Percentiles rank a stretch among this genome's conserved stretches.
Evolutionary conservation across 2,113 vertebrate genomes (phyloP).

Genomic region (Rafetus swinhoei): DNA sequence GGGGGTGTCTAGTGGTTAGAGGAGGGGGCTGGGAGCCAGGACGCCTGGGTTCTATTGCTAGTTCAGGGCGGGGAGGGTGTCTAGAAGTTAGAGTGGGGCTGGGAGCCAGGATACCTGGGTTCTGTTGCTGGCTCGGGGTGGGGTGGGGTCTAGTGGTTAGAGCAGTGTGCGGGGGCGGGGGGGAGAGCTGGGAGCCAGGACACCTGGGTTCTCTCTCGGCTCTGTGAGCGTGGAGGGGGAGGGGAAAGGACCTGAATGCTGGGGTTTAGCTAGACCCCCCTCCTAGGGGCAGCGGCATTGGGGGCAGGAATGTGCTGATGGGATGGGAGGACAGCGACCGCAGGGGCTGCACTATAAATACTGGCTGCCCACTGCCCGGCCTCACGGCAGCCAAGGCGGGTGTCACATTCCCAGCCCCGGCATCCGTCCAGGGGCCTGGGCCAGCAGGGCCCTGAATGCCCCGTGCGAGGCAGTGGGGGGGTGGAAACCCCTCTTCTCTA

Average conservation of each 20-base stretch:
- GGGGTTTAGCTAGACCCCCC: not conserved
- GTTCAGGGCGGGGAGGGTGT: too few species aligned
- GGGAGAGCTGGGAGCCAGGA: too few species aligned
- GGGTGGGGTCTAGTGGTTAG: too few species aligned
- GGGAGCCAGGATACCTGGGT: too few species aligned
- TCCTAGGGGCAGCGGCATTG: not conserved
- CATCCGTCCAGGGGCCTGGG: not conserved
- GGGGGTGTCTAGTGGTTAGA: too few species aligned
- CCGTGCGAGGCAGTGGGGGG: accelerated
- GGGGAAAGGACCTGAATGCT: not conserved
- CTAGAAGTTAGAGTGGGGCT: too few species aligned
- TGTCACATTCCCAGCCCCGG: not conserved
- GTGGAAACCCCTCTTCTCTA: too few species aligned
- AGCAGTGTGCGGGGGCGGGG: too few species aligned
- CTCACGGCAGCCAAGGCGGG: not conserved
- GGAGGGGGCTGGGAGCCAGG: too few species aligned
- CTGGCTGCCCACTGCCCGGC: not conserved
- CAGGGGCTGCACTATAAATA: not conserved
- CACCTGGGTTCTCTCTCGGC: too few species aligned
- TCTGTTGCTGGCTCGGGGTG: too few species aligned
- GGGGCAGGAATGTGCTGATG: not conserved
- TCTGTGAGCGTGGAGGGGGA: too few species aligned
- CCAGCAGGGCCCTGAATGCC: not conserved
- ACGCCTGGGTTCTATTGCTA: not conserved
- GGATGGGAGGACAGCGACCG: not conserved